Evolutionary conservation across 2,888 invertebrate genomes (phyloP).

Genomic region (Caradrina kadenii): DNA sequence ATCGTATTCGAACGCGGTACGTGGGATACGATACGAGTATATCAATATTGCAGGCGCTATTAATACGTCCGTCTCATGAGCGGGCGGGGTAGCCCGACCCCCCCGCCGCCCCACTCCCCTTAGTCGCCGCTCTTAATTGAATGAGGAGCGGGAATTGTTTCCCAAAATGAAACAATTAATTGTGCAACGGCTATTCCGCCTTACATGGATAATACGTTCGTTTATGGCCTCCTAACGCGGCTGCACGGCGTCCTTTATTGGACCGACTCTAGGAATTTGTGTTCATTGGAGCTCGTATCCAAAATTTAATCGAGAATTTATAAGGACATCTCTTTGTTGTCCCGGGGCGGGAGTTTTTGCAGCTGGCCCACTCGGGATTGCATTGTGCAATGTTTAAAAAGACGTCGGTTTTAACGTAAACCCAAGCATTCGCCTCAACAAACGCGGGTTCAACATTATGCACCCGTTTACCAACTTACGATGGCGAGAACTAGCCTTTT

Average conservation of each 20-base stretch:
- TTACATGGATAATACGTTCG: slow-evolving; percentile 91
- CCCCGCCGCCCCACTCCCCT: slow-evolving; percentile 76
- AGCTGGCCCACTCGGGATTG: slow-evolving; percentile 80
- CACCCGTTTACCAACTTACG: slow-evolving; percentile 66
- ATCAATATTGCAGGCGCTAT: slow-evolving; percentile 91
- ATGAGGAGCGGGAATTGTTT: slow-evolving; percentile 91
- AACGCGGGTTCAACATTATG: slow-evolving; percentile 67
- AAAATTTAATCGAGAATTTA: slow-evolving; percentile 90
- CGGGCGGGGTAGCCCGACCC: slow-evolving; percentile 77
- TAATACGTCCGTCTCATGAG: slow-evolving; percentile 91
- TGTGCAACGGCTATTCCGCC: slow-evolving; percentile 91
- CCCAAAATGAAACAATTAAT: slow-evolving; percentile 91
- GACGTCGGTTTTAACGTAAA: slow-evolving; percentile 75
- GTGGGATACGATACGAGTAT: slow-evolving; percentile 89
- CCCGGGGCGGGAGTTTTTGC: slow-evolving; percentile 80
- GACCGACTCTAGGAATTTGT: slow-evolving; percentile 90
- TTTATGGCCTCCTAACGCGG: slow-evolving; percentile 90
- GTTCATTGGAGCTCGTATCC: slow-evolving; percentile 89
- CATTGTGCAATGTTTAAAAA: slow-evolving; percentile 80
- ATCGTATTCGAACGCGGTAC: slow-evolving; percentile 88
- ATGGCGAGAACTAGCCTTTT: slow-evolving; percentile 72
- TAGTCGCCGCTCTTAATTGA: slow-evolving; percentile 90
- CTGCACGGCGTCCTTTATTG: slow-evolving; percentile 90
- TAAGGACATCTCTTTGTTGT: slow-evolving; percentile 87
- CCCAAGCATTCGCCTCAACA: slow-evolving; percentile 70